Conservation (phyloP, 2,888 invertebrate genomes). For the Achlya flavicornis region DNA sequence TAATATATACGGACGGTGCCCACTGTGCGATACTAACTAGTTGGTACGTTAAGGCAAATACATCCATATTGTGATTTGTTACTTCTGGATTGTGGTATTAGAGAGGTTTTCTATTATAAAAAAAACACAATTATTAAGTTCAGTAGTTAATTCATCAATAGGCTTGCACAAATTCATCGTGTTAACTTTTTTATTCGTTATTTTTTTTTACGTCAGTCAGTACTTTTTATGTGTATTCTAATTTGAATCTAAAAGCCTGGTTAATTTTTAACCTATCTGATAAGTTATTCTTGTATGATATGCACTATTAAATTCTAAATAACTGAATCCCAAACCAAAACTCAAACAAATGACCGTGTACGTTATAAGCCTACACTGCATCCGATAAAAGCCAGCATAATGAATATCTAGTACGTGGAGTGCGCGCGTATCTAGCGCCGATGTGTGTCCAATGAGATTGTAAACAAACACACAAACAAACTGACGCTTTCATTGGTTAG, state of each 20-base stretch:
- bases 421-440: slow-evolving; percentile 14
- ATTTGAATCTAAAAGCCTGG: no score
- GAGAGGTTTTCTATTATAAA: slow-evolving; percentile 29
- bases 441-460: slow-evolving; percentile 39
- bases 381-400: neutral
- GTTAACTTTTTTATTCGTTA: no score
- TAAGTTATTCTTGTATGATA: neutral
- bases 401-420: slow-evolving; percentile 3
- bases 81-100: slow-evolving; percentile 44
- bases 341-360: neutral
- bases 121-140: neutral
- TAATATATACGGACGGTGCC: slow-evolving; percentile 58
- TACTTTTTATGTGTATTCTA: no score
- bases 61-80: slow-evolving; percentile 56
- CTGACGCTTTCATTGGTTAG: slow-evolving; percentile 25
- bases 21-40: slow-evolving; percentile 52
- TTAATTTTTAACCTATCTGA: no score
- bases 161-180: no score
- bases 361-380: neutral
- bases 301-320: neutral
- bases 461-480: slow-evolving; percentile 34
- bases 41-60: slow-evolving; percentile 35
- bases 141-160: neutral
- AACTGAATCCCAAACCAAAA: neutral
- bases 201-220: no score